Evolutionary conservation across 2,888 invertebrate genomes (phyloP).

Genomic region (Eristalis intricaria): DNA sequence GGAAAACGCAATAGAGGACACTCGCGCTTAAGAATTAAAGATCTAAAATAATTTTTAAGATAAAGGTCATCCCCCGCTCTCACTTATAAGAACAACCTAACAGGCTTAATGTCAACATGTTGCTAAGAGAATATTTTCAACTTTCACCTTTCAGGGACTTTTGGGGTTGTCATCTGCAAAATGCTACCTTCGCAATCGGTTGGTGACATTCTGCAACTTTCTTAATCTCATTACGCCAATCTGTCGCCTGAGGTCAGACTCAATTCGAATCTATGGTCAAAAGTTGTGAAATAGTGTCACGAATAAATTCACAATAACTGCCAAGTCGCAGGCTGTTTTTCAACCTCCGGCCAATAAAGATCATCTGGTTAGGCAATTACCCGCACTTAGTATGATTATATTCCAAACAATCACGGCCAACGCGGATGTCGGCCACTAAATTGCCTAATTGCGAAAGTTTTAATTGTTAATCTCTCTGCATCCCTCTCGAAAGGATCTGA

Average conservation of each 20-base stretch:
- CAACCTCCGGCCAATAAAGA: conserved; percentile 59
- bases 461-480: conserved; percentile 64
- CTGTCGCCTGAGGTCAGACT: not conserved
- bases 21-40: too few relatives aligned
- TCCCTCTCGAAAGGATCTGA: not conserved
- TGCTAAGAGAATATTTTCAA: too few relatives aligned
- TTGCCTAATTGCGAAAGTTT: conserved; percentile 72
- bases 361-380: conserved; percentile 71
- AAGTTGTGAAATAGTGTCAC: conserved; percentile 27
- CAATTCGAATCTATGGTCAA: not conserved
- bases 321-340: not conserved
- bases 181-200: too few relatives aligned
- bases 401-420: conserved; percentile 53
- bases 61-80: too few relatives aligned
- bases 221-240: not conserved
- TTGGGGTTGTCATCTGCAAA: too few relatives aligned
- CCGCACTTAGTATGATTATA: conserved; percentile 67
- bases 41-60: too few relatives aligned
- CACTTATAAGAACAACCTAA: too few relatives aligned
- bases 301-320: conserved; percentile 29
- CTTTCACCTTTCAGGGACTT: too few relatives aligned
- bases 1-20: too few relatives aligned
- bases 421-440: conserved; percentile 65
- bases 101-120: too few relatives aligned
- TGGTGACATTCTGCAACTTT: not conserved